A percentile compares a stretch with the other conserved stretches of the same genome.
Conservation (phyloP, 53 echinoderm and acorn worm species). For the Astropecten irregularis region DNA sequence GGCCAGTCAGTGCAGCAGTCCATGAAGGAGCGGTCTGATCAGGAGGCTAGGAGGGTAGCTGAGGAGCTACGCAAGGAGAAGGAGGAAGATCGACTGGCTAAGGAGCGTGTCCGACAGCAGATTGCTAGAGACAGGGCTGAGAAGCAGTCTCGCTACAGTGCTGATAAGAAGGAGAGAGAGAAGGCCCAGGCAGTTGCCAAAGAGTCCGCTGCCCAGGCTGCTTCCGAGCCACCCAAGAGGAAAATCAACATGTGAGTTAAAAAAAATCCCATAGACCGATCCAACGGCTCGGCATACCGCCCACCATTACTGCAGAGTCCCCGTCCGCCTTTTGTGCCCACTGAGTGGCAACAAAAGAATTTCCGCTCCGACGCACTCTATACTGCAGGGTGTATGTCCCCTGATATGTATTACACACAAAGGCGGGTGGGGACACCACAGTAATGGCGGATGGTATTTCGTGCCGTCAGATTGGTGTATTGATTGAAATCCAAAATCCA, state of each 20-base stretch:
- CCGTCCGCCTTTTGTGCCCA: no score
- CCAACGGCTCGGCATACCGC: not conserved
- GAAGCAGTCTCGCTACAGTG: slow-evolving; percentile 70
- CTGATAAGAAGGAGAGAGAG: slow-evolving; percentile 63
- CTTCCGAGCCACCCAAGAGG: slow-evolving; percentile 34
- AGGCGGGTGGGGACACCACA: no score
- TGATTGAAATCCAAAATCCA: no score
- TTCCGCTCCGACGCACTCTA: no score
- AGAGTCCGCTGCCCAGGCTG: slow-evolving; percentile 36
- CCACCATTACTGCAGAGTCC: no score
- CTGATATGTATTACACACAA: no score
- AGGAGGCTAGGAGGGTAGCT: slow-evolving; percentile 62
- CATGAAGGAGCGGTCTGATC: slow-evolving; percentile 50
- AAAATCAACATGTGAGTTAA: slow-evolving; percentile 67
- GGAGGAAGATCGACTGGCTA: slow-evolving; percentile 74
- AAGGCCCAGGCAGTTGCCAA: slow-evolving; percentile 27
- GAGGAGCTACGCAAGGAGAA: slow-evolving; percentile 74
- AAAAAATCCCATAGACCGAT: no score
- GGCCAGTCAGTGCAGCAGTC: slow-evolving; percentile 77
- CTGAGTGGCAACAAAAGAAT: no score
- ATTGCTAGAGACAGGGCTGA: slow-evolving; percentile 84
- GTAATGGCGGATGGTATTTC: no score
- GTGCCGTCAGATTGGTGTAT: no score
- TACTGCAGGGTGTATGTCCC: no score
- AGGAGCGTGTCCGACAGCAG: slow-evolving; percentile 79